Evolutionary conservation across 1,140 invertebrate species (phyloP), one percentile per base, ranked within the genome.

Genomic region (Chlorops oryzae): DNA sequence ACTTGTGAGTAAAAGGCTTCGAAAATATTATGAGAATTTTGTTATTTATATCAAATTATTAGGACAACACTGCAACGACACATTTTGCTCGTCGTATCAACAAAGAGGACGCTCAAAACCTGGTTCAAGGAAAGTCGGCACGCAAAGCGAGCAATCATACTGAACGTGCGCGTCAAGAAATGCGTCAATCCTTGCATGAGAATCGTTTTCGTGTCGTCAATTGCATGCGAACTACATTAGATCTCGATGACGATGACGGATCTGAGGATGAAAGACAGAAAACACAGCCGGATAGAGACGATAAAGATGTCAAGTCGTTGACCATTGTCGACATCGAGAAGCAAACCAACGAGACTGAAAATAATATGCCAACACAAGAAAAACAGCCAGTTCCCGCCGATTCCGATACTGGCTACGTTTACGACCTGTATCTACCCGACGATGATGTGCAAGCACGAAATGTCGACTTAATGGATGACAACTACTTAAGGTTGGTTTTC

Each of bases 71-170:
- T 21, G 65, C 64, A 5, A 66, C 63, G 21, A 67, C 73, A 18
- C 70, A 74, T 52, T 59, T 70, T 35, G 65, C 72, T 4, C 69
- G 77, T 38, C 63, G 77, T 41, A 54, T 77, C 10, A 63, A 68
- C 12, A 70, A 73, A 41, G 51, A 49, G 2, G 43, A 57, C 6
- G 69, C 69, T 23, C 60, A 63, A 45, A 59, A 64, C 17, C 45
- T 71, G 27, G 62, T 69, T 5, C 44, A 52, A 27, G 55, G 59
- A 18, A 61, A 61, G 21, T 37, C 41, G 4, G 47, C 54, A 25
- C 40, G 54, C 51, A 0, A 48, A 55, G 15, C 47, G 47, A 0
- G 52, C 1, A 58, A 55, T 5, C 54, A 52, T 9, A 50, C 45
- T 3, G 50, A 54, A 10, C 45, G 50, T 7, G 39, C 32, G 28